Evolutionary conservation across 2,113 vertebrate genomes (phyloP).

Genomic region (Dromas ardeola): DNA sequence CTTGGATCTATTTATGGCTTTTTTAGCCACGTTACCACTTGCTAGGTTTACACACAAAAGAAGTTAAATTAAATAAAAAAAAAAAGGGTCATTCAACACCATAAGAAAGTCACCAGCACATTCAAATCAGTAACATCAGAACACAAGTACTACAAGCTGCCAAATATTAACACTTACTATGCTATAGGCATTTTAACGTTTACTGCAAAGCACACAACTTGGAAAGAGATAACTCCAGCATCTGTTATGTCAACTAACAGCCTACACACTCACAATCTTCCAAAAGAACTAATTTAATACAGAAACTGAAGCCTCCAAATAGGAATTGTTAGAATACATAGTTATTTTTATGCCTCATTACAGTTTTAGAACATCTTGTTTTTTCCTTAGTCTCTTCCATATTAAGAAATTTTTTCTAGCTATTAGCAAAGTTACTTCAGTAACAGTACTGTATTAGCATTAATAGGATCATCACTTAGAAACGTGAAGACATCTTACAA

Average conservation of each 20-base stretch:
- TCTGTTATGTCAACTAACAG: conserved; percentile 16
- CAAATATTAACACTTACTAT: neutral
- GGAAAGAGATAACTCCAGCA: conserved; percentile 4
- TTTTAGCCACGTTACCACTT: neutral
- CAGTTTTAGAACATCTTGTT: neutral
- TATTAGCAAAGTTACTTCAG: neutral
- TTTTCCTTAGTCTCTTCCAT: neutral
- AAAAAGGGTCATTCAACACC: neutral
- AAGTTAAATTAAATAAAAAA: neutral
- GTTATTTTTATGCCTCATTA: neutral
- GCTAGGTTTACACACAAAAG: neutral
- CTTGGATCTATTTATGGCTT: neutral
- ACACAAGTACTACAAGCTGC: neutral
- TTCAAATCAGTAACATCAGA: neutral
- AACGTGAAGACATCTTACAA: neutral
- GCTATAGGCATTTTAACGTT: neutral
- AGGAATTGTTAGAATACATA: neutral
- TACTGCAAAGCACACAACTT: neutral
- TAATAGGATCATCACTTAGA: neutral
- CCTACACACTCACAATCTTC: neutral
- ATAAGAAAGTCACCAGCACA: neutral
- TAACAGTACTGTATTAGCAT: neutral
- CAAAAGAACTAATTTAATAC: neutral
- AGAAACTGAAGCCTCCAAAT: neutral
- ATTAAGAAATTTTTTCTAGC: neutral